Evolutionary conservation across 1,140 invertebrate genomes (phyloP), one percentile per base, ranked within the genome.

Genomic region (Drepana arcuata): DNA sequence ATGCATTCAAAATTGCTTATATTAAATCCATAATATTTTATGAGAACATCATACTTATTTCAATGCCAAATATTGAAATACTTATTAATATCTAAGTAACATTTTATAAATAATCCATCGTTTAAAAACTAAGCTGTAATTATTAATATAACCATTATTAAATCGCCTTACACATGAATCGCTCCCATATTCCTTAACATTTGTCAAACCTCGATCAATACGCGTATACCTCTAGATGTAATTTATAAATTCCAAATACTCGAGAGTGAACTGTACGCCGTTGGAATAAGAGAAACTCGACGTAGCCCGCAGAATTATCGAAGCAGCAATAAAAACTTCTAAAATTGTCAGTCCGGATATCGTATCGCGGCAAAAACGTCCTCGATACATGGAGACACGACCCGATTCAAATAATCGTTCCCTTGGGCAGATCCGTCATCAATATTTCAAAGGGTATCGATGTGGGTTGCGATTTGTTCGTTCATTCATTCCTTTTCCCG

Each of bases 401-500:
- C 40, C 41, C 42, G 40, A 24, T 44, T 28, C 37, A 35, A 43
- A 43, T 57, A 57, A 57, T 57, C 48, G 54, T 45, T 21, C 54
- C 54, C 54, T 43, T 48, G 54, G 48, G 54, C 27, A 32, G 40
- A 47, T 47, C 54, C 42, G 48, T 57, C 54, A 57, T 57, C 54
- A 52, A 57, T 57, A 57, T 57, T 57, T 52, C 48, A 57, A 48
- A 41, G 41, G 45, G 54, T 46, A 44, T 40, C 41, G n/a, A n/a
- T n/a, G n/a, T n/a, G n/a, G 46, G 39, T 41, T 49, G 46, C 46
- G 42, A 33, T 36, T 25, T 37, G 24, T 34, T 31, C 48, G 52
- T 57, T 57, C 44, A 40, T 57, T 57, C 48, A 44, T 48, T 57
- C 39, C 41, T 46, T 43, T 41, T 36, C 14, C 33, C 30, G 28